Evolutionary conservation across 2,888 invertebrate genomes (phyloP), one percentile per base, ranked within the genome.

Genomic region (Drosophila mulleri): DNA sequence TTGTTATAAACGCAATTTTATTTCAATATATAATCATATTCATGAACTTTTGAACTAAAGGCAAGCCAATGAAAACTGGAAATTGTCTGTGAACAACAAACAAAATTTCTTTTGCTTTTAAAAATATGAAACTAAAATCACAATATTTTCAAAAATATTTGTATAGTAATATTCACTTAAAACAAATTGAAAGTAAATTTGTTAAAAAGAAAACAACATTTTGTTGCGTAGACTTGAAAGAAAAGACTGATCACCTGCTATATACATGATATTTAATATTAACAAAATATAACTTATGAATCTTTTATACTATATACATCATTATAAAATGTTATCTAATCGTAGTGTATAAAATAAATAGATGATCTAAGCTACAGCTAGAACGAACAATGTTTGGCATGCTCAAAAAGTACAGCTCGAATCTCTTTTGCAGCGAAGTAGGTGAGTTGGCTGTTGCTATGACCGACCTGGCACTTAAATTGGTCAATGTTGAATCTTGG

Each of bases 401-500:
- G 16, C 23, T 23, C 18, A 3, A 29, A 47, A 52, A 23, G 23
- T 53, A 47, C 14, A 50, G 50, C 9, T 42, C 45, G 50, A n/a
- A 20, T 45, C 18, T 9, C 16, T 23, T 32, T 32, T 32, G 32
- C 32, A 32, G 2, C 18, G 42, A 9, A 6, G 67, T 68, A 82
- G 85, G 65, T 65, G 54, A 65, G 7, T 20, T 16, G 29, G 3
- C 1, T 44, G 61, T 66, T 57, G 56, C 2, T 26, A 3, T 57
- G 32, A 64, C 64, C 57, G n/a, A 35, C 29, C 47, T 50, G 32
- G 59, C 50, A 35, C 52, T 52, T 80, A 85, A 85, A 75, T 85
- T 88, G 85, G 89, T 88, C 85, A 86, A 85, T 89, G 89, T 71
- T 85, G 83, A 88, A 69, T 75, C 75, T 79, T 70, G 80, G 69